These are phyloP conservation scores for Eretmocerus hayati DNA, from an alignment of 2,888 invertebrate species.

Conservation along the genomic window DNA sequence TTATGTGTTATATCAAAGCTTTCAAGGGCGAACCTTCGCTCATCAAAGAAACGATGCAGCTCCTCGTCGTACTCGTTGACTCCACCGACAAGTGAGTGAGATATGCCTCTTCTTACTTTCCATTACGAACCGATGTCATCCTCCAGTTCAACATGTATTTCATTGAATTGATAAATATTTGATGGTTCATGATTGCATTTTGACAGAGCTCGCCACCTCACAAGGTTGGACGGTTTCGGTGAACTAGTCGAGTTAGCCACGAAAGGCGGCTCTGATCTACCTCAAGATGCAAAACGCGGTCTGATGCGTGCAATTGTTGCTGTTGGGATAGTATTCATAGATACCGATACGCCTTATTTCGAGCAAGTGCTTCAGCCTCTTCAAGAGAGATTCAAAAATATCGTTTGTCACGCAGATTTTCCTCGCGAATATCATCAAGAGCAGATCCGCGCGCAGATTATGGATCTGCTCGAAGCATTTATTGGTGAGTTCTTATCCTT, in stretches of 20 bases:
- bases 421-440: constrained; percentile 55
- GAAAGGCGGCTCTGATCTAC: constrained; percentile 50
- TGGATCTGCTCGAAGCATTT: constrained; percentile 69
- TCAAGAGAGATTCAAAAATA: constrained; percentile 52
- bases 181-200: background rate
- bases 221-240: constrained; percentile 55
- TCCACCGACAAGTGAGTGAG: constrained; percentile 26
- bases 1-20: constrained; percentile 56
- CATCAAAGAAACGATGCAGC: constrained; percentile 56
- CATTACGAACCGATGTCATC: too few relatives aligned
- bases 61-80: constrained; percentile 54
- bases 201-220: constrained; percentile 19
- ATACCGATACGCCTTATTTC: constrained; percentile 33
- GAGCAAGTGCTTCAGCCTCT: constrained; percentile 45
- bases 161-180: background rate
- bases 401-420: constrained; percentile 53
- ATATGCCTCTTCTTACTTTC: constrained; percentile 6
- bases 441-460: constrained; percentile 59
- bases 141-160: too few relatives aligned
- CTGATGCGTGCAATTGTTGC: constrained; percentile 67
- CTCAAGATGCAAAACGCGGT: constrained; percentile 57
- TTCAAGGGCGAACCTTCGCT: constrained; percentile 59
- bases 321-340: constrained; percentile 52
- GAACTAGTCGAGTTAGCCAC: constrained; percentile 51
- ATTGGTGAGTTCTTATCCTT: constrained; percentile 51